Evolutionary conservation across 2,888 invertebrate species (phyloP).

Genomic region (Xiphydria camelus): DNA sequence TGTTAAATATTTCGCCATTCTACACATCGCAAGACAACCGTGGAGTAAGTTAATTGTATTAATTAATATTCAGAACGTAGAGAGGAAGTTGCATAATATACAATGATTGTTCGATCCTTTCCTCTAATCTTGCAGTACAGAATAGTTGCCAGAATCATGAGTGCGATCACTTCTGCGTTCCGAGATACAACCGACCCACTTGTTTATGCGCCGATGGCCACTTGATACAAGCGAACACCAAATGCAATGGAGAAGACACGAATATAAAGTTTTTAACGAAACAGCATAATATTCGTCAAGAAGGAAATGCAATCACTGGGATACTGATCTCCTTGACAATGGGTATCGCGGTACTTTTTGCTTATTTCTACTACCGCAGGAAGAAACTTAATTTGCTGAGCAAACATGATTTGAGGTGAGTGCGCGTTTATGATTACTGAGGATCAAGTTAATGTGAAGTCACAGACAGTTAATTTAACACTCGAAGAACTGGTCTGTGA

Average conservation of each 20-base stretch:
- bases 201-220: constrained; percentile 65
- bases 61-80: no score
- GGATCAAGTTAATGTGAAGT: no score
- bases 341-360: constrained; percentile 21
- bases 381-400: constrained; percentile 24
- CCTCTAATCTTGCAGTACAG: constrained; percentile 31
- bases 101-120: not conserved
- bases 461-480: no score
- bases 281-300: constrained; percentile 2
- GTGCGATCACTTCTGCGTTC: constrained; percentile 68
- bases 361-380: constrained; percentile 39
- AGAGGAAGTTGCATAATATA: not conserved
- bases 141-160: constrained; percentile 61
- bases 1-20: constrained; percentile 60
- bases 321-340: constrained; percentile 27
- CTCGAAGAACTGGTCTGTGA: no score
- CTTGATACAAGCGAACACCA: constrained; percentile 6
- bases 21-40: constrained; percentile 64
- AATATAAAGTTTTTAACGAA: no score
- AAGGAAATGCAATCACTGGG: constrained; percentile 24
- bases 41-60: constrained; percentile 38
- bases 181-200: constrained; percentile 57
- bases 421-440: no score
- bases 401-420: constrained; percentile 27
- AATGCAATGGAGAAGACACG: constrained; percentile 22